A percentile compares a stretch with the other conserved stretches of the same genome.
Evolutionary conservation across 2,888 invertebrate species (phyloP).

Genomic region (Caenorhabditis wallacei): DNA sequence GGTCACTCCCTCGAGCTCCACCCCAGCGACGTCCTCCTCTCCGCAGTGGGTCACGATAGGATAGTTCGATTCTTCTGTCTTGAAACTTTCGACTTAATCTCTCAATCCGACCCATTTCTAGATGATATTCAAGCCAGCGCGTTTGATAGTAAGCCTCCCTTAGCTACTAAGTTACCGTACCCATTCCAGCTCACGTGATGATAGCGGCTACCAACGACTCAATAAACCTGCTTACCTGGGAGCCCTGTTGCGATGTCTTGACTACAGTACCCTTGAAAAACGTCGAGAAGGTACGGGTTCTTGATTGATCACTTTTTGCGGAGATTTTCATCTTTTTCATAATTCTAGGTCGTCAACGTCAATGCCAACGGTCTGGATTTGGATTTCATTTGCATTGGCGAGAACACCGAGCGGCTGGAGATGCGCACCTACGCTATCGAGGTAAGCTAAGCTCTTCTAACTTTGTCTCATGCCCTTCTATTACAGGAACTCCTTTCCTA

Average conservation of each 20-base stretch:
- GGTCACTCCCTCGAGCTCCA: constrained; percentile 59
- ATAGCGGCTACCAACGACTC: constrained; percentile 64
- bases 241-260: constrained; percentile 62
- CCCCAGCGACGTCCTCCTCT: constrained; percentile 59
- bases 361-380: constrained; percentile 63
- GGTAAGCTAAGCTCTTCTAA: constrained; percentile 16
- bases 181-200: constrained; percentile 62
- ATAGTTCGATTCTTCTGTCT: constrained; percentile 66
- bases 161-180: not conserved
- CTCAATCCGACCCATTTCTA: constrained; percentile 65
- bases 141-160: constrained; percentile 64
- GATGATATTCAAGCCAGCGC: constrained; percentile 64
- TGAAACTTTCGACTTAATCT: constrained; percentile 58
- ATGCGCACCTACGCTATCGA: constrained; percentile 63
- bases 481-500: constrained; percentile 56
- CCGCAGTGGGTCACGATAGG: constrained; percentile 64
- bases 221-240: constrained; percentile 65
- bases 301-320: constrained; percentile 29
- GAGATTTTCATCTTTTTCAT: constrained; percentile 19
- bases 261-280: constrained; percentile 61
- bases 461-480: too few relatives aligned
- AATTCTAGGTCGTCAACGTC: constrained; percentile 61
- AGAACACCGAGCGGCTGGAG: constrained; percentile 63
- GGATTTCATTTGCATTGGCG: constrained; percentile 63
- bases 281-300: constrained; percentile 53